Base-by-base conservation (phyloP, 2,888 invertebrate genomes). In the Meghimatium bilineatum region DNA sequence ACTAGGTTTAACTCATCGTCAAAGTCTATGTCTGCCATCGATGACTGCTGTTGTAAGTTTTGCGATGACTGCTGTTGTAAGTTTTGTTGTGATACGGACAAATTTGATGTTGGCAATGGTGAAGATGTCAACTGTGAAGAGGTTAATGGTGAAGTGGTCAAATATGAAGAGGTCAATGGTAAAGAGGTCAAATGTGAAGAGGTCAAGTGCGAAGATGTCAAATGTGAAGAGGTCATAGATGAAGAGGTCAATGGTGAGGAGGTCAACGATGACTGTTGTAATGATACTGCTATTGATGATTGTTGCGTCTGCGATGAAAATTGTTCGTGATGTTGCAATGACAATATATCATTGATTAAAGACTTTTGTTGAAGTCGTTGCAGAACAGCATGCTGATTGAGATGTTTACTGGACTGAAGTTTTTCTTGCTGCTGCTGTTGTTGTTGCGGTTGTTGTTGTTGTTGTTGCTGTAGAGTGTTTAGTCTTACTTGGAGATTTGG, bases 1-100 rank as follows among this genome's bases (percentile, higher is more conserved):
- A 92, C 80, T 60, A 91, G 81, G 17, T 85, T 86, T 36, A 80
- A 83, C 38, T 90, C 90, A 60, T 90, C 90, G 26, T 85, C 87
- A 67, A 87, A 72, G 34, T 85, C 63, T 26, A 85, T 72, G 1
- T 84, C 83, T 38, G 80, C 32, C 0, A 44, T 20, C 32, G 60
- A 1, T 32, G 71, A 12, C 29, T 79, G 72, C 23, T 81, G 76
- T 44, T 44, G 44, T 12, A 44, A 44, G 12, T 12, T 12, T 12
- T 44, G 44, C 32, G 60, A 1, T 32, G 71, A 12, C 29, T 79
- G 72, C 23, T 81, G 76, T 44, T 44, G 44, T 12, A 44, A 44
- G 12, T 12, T 12, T 23, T 72, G 67, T 14, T 72, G 34, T 75
- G 82, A 60, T 23, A 49, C 32, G 12, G 81, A 36, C 44, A 56